Percentiles rank a stretch among this genome's conserved stretches.
Conservation (phyloP, 2,888 invertebrate species). For the Dynastes hyllus region DNA sequence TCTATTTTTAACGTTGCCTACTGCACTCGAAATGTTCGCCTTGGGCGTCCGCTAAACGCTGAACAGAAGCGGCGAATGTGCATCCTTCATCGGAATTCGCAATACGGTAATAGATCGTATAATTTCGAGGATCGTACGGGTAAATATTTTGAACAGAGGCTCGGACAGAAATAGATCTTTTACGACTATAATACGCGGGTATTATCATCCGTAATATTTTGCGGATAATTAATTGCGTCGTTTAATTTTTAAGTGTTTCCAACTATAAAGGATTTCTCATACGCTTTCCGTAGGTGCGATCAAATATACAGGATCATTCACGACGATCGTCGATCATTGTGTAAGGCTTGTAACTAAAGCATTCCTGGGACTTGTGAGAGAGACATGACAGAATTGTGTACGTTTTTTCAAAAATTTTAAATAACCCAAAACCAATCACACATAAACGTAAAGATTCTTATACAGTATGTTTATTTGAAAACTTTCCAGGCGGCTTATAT, state of each 20-base stretch:
- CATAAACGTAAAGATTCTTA: too few species aligned
- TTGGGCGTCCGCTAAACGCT: conserved; percentile 21
- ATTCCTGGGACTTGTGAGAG: too few species aligned
- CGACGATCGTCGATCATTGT: too few species aligned
- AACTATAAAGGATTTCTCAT: too few species aligned
- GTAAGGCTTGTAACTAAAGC: too few species aligned
- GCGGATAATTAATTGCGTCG: conserved; percentile 7
- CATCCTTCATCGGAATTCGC: conserved; percentile 46
- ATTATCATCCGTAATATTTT: background rate
- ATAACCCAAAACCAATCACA: too few species aligned
- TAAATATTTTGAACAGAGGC: conserved; percentile 42
- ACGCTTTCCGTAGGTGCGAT: too few species aligned
- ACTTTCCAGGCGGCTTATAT: too few species aligned
- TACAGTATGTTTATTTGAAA: too few species aligned
- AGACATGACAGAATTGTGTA: too few species aligned
- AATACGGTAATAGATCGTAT: conserved; percentile 40
- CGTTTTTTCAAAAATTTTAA: too few species aligned
- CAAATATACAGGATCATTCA: too few species aligned
- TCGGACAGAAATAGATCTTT: conserved; percentile 16
- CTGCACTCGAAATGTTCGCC: conserved; percentile 28
- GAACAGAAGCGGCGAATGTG: conserved; percentile 17
- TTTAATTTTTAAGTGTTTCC: background rate
- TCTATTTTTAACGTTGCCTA: conserved; percentile 30
- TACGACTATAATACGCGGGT: background rate
- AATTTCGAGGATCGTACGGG: conserved; percentile 36